Percentiles rank a stretch among this genome's conserved stretches.
Conservation (phyloP, 2,797 vertebrate species). For the Vultur gryphus region DNA sequence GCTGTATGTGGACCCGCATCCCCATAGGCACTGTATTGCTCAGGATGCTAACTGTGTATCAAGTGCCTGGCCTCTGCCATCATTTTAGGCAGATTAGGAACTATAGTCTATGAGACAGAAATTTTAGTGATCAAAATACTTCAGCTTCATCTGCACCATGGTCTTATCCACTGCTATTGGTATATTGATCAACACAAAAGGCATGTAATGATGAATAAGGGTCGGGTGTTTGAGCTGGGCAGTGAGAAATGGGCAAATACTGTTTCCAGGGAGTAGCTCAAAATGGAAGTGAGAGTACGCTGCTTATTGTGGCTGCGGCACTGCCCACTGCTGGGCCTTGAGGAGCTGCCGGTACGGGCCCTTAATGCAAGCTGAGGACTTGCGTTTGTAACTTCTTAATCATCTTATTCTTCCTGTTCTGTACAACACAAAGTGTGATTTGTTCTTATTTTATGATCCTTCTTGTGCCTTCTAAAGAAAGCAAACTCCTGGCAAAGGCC, state of each 20-base stretch:
- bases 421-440: background rate
- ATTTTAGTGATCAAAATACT: background rate
- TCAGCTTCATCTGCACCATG: background rate
- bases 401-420: background rate
- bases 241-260: background rate
- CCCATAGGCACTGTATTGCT: background rate
- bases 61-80: background rate
- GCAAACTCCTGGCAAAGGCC: conserved; percentile 42
- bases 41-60: background rate
- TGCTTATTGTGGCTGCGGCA: background rate
- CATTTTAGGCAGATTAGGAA: background rate
- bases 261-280: background rate
- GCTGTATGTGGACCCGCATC: background rate
- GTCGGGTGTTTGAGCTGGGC: background rate
- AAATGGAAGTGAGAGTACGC: background rate
- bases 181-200: background rate
- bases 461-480: conserved; percentile 51
- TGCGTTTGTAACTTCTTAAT: background rate
- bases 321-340: background rate
- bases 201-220: background rate
- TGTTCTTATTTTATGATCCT: conserved; percentile 21
- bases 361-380: background rate
- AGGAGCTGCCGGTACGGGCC: background rate
- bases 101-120: background rate
- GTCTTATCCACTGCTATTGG: background rate